A percentile compares a stretch with the other conserved stretches of the same genome.
These are phyloP conservation scores for Pelosia muscerda DNA, from an alignment of 2,888 invertebrate genomes.

Conservation along the genomic window DNA sequence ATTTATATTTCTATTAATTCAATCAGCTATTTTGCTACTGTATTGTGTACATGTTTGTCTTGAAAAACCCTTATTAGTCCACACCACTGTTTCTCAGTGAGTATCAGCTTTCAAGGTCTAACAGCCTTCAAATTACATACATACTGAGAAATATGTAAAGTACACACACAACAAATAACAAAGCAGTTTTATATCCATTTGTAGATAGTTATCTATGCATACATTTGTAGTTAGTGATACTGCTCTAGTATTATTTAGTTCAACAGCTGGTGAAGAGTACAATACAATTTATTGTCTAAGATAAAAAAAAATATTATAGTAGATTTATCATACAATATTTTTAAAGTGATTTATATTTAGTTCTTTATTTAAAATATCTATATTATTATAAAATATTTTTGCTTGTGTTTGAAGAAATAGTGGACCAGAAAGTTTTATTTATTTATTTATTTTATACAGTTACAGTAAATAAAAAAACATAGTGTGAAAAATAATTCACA, in stretches of 20 bases:
- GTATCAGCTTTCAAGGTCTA: conserved; percentile 3
- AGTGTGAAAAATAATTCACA: background rate
- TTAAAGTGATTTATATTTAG: background rate
- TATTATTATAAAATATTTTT: background rate
- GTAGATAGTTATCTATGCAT: background rate
- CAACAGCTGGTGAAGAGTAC: background rate
- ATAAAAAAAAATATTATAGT: background rate
- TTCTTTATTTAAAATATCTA: background rate
- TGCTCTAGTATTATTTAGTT: background rate
- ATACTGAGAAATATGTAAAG: conserved; percentile 7
- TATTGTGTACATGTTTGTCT: background rate
- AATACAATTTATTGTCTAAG: background rate
- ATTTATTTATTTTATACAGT: too few species aligned
- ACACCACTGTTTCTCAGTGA: background rate
- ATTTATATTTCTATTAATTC: too few species aligned
- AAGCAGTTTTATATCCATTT: too few species aligned
- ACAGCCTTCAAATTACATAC: background rate
- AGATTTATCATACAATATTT: background rate
- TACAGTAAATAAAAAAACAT: too few species aligned
- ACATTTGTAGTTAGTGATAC: background rate
- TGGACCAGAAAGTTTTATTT: background rate
- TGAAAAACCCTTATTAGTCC: background rate
- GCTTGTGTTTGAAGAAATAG: background rate
- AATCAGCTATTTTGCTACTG: background rate
- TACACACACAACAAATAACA: background rate